Percentiles rank a stretch among this genome's conserved stretches.
Conservation (phyloP, 2,113 vertebrate genomes). For the Sorex fumeus region DNA sequence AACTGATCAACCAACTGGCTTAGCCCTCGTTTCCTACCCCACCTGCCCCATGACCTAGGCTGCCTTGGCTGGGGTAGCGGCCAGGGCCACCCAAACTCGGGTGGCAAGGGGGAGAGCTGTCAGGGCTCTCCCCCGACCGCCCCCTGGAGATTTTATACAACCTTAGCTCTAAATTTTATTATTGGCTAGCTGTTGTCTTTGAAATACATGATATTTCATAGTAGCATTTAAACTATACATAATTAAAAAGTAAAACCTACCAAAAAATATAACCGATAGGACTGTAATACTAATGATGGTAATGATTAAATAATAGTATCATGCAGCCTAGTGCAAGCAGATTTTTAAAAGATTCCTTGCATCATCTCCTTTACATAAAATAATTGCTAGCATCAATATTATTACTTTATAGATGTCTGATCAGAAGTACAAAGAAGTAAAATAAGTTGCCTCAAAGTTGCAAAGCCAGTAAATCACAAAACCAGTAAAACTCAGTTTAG, state of each 20-base stretch:
- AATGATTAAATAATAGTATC: not conserved
- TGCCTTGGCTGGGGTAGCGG: too few relatives aligned
- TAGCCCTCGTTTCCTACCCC: too few relatives aligned
- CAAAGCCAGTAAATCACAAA: not conserved
- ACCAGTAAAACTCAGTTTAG: not conserved
- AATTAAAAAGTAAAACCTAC: slow-evolving; percentile 7
- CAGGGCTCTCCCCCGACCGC: too few relatives aligned
- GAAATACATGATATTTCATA: not conserved
- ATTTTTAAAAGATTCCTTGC: not conserved
- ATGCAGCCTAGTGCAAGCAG: slow-evolving; percentile 1
- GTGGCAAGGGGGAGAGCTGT: too few relatives aligned
- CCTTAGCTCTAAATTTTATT: not conserved
- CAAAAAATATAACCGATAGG: not conserved
- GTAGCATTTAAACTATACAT: not conserved
- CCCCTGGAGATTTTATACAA: too few relatives aligned
- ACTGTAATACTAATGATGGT: too few relatives aligned
- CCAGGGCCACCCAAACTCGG: too few relatives aligned
- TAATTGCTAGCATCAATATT: not conserved
- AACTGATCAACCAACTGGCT: too few relatives aligned
- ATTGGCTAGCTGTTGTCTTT: slow-evolving; percentile 14
- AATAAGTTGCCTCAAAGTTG: not conserved
- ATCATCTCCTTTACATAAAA: not conserved
- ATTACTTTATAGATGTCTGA: not conserved
- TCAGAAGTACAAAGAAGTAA: not conserved
- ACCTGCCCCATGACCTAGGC: too few relatives aligned